Percentiles rank a stretch among this genome's conserved stretches.
These are phyloP conservation scores for Drosophila atripex DNA, from an alignment of 2,888 invertebrate genomes.

Conservation along the genomic window DNA sequence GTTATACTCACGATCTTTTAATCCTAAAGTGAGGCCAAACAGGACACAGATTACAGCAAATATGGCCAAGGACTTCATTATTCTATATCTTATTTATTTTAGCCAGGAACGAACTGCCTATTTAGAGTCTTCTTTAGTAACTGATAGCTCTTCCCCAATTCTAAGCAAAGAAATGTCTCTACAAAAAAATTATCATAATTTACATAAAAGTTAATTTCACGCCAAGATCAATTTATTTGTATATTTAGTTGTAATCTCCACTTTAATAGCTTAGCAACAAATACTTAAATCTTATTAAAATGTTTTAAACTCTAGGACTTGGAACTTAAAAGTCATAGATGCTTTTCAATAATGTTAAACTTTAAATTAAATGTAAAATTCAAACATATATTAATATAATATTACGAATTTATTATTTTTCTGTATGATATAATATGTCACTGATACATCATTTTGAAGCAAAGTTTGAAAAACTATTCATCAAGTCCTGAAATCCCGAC, in stretches of 20 bases:
- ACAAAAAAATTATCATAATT: background rate
- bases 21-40: background rate
- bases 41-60: background rate
- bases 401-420: too few relatives aligned
- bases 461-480: too few relatives aligned
- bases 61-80: slow-evolving; percentile 1
- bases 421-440: too few relatives aligned
- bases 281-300: background rate
- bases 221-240: background rate
- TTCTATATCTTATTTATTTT: background rate
- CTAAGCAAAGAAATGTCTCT: background rate
- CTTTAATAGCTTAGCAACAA: background rate
- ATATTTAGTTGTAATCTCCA: background rate
- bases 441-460: too few relatives aligned
- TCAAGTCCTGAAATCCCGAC: too few relatives aligned
- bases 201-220: background rate
- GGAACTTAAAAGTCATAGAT: too few relatives aligned
- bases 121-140: background rate
- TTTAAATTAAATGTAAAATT: background rate
- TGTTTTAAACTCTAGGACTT: too few relatives aligned
- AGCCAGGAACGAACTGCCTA: background rate
- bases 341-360: too few relatives aligned
- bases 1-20: background rate
- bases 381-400: too few relatives aligned
- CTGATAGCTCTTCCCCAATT: background rate